Evolutionary conservation across 1,140 invertebrate species (phyloP).

Genomic region (Drosophila persimilis): DNA sequence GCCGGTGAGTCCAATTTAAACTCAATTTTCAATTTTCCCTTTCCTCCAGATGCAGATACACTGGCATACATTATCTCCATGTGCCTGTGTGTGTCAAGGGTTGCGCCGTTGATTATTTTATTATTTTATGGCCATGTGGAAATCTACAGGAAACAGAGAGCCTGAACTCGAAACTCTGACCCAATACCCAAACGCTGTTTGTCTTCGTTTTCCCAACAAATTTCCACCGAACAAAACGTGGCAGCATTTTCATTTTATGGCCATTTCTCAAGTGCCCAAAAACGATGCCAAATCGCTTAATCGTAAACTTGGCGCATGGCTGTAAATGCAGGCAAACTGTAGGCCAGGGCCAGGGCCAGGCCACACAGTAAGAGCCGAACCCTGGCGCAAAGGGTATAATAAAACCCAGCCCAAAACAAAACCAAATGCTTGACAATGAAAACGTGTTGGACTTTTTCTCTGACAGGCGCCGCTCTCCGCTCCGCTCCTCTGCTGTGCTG

Average conservation of each 20-base stretch:
- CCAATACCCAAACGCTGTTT: conserved; percentile 19
- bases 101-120: conserved; percentile 43
- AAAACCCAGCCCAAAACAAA: conserved; percentile 20
- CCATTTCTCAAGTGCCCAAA: conserved; percentile 55
- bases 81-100: conserved; percentile 60
- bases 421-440: conserved; percentile 3
- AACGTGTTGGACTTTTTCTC: conserved; percentile 12
- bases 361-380: background rate
- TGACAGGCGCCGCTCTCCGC: conserved; percentile 5
- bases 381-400: background rate
- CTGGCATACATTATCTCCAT: conserved; percentile 27
- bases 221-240: conserved; percentile 42
- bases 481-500: too few species aligned
- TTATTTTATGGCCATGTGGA: conserved; percentile 79
- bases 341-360: background rate
- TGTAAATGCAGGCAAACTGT: conserved; percentile 40
- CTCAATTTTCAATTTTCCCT: conserved; percentile 54
- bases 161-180: conserved; percentile 10
- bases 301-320: conserved; percentile 75
- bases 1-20: conserved; percentile 50
- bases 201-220: conserved; percentile 48
- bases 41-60: conserved; percentile 26
- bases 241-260: conserved; percentile 53
- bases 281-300: conserved; percentile 48
- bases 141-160: conserved; percentile 71